phyloP scores from a whole-genome alignment of 2,113 vertebrate genomes.

The Odocoileus hemionus region DNA sequence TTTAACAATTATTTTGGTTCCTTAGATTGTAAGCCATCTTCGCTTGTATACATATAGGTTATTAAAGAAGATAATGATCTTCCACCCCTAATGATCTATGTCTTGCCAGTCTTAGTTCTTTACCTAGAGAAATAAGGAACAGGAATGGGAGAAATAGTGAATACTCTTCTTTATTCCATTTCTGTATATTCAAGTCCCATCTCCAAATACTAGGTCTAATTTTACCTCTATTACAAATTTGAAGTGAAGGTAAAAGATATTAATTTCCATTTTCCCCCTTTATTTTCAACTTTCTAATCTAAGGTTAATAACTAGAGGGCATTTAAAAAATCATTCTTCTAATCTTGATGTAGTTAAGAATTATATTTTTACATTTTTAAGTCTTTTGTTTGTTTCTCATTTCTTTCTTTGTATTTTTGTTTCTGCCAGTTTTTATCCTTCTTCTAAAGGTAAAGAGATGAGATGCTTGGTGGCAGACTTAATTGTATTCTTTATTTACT shows the following conservation, averaged over 20 bases:
- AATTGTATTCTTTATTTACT: neutral
- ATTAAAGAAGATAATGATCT: neutral
- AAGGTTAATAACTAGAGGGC: neutral
- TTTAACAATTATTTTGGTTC: neutral
- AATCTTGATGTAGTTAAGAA: neutral
- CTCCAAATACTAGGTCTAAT: neutral
- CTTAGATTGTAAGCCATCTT: neutral
- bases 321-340: neutral
- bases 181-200: neutral
- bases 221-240: neutral
- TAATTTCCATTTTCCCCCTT: neutral
- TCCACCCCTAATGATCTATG: neutral
- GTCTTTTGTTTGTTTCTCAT: neutral
- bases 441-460: neutral
- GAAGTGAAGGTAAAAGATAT: neutral
- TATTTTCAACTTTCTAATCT: neutral
- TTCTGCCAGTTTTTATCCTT: neutral
- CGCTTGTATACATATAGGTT: neutral
- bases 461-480: neutral
- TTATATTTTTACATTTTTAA: constrained; percentile 1
- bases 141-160: neutral
- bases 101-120: neutral
- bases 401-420: constrained; percentile 1
- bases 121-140: neutral
- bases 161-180: neutral